Evolutionary conservation across 2,113 vertebrate genomes (phyloP).

Genomic region (Trogon melanurus): DNA sequence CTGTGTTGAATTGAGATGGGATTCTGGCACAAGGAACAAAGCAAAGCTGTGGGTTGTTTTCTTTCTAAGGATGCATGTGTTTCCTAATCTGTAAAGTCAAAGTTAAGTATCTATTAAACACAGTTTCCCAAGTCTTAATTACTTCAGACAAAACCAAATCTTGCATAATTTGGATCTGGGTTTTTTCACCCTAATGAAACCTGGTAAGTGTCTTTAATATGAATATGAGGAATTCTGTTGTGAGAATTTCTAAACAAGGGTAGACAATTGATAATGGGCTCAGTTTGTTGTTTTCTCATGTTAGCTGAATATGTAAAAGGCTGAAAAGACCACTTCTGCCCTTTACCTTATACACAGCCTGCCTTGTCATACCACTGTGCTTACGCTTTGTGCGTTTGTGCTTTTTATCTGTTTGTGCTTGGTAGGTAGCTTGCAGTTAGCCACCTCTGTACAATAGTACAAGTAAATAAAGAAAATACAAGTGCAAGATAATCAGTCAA

Average conservation of each 20-base stretch:
- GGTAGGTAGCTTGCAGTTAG: neutral
- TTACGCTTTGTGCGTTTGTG: neutral
- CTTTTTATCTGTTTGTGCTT: neutral
- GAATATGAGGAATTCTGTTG: neutral
- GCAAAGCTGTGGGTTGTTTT: neutral
- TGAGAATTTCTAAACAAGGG: neutral
- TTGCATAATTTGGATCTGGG: neutral
- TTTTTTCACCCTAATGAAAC: neutral
- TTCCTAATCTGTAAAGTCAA: slow-evolving; percentile 5
- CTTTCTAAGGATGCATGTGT: neutral
- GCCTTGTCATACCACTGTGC: no score
- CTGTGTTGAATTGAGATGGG: neutral
- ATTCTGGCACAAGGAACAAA: neutral
- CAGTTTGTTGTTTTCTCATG: neutral
- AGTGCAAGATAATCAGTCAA: neutral
- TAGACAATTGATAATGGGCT: neutral
- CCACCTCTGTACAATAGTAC: fast-evolving
- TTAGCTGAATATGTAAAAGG: neutral
- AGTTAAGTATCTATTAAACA: neutral
- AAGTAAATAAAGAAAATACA: neutral
- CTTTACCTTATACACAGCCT: neutral
- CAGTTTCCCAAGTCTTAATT: neutral
- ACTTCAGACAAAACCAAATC: neutral
- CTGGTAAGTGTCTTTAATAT: neutral
- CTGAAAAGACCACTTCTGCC: neutral